Base-by-base conservation (phyloP, 2,888 invertebrate genomes). In the Amphipyra tragopoginis region DNA sequence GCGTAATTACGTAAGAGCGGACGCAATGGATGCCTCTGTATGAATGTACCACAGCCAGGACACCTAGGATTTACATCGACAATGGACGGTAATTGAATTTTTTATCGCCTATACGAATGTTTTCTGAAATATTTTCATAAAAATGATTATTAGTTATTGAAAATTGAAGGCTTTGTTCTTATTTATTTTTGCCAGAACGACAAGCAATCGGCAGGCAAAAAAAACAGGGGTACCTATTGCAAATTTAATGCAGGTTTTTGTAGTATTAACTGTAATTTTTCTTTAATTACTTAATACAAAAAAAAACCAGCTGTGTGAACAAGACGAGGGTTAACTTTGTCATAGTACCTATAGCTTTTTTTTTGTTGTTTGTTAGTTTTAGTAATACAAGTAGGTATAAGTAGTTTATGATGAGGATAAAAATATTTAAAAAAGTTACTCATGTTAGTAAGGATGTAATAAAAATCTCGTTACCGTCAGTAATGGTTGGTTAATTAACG, bases 1-100 rank as follows among this genome's bases (percentile, higher is more conserved):
- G 72, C 90, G 89, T 93, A 93, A 93, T 93, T 93, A 93, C 91
- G 87, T 90, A 90, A 92, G 89, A 87, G 84, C 84, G 84, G 81
- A 82, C 86, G 67, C 75, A 73, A 60, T 64, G 70, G 70, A 77
- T 78, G 79, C 84, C 75, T 75, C 80, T 62, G 78, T 77, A 82
- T 81, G 80, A 81, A 81, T 79, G 79, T 80, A 65, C 74, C 71
- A 51, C 29, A 29, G 5, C 7, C 82, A 87, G 86, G 84, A 85
- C 82, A 85, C 85, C 88, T 87, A 87, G 86, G 86, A 81, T 85
- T 82, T 78, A 78, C 77, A 81, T 85, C 81, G 77, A 77, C 72
- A 77, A 72, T 80, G 78, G 64, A 70, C 54, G 61, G 81, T 76
- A 80, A 79, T 75, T 78, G 79, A 79, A 52, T 63, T 68, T 75